Conservation (phyloP, 30 jellyfish, hydroid and myxozoan genomes). For the Chironex yamaguchii region DNA sequence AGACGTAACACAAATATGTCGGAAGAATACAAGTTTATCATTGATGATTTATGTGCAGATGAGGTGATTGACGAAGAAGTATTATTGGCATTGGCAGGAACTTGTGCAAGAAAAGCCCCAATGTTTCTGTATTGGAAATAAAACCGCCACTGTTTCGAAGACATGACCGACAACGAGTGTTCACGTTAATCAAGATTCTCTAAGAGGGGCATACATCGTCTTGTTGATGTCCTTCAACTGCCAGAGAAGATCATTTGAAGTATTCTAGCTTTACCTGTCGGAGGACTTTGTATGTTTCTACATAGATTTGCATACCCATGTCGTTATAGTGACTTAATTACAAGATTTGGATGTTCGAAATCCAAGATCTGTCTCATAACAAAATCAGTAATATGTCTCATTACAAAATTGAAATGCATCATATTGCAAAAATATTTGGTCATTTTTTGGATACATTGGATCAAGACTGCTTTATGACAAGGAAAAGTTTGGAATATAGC, state of each 20-base stretch:
- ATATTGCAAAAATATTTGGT: conserved; percentile 5
- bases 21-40: too few relatives aligned
- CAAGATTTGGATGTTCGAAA: conserved; percentile 59
- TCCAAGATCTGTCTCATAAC: conserved; percentile 67
- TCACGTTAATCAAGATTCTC: conserved; percentile 31
- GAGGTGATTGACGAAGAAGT: conserved; percentile 49
- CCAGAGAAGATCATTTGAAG: conserved; percentile 43
- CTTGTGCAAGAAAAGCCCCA: conserved; percentile 14
- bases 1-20: too few relatives aligned
- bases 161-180: conserved; percentile 54
- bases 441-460: conserved; percentile 40
- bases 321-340: conserved; percentile 55
- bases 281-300: conserved; percentile 63
- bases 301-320: conserved; percentile 73
- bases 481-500: too few relatives aligned
- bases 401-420: too few relatives aligned
- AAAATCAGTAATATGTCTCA: conserved; percentile 43
- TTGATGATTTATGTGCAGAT: too few relatives aligned
- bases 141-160: conserved; percentile 14
- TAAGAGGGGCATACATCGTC: conserved; percentile 35
- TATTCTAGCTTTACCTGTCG: conserved; percentile 41
- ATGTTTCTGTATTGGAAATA: conserved; percentile 43
- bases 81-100: not conserved
- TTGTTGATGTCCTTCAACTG: conserved; percentile 5
- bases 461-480: conserved; percentile 66